Conservation (phyloP, 1,140 invertebrate genomes). For the Nomia melanderi region DNA sequence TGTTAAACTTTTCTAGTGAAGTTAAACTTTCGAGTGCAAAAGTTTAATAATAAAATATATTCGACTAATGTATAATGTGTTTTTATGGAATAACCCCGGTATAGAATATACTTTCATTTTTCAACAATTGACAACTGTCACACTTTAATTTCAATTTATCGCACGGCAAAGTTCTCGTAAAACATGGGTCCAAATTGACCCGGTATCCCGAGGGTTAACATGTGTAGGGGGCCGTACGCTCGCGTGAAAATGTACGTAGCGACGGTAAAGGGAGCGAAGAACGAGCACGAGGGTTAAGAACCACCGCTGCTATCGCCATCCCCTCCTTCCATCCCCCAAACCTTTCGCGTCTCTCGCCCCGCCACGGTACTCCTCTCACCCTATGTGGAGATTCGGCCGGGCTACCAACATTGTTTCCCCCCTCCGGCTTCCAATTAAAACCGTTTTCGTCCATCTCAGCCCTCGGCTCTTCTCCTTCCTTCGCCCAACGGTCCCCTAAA, state of each 20-base stretch:
- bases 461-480: slow-evolving; percentile 1
- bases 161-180: no score
- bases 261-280: slow-evolving; percentile 43
- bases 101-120: no score
- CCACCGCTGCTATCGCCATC: slow-evolving; percentile 38
- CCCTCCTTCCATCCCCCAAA: slow-evolving; percentile 17
- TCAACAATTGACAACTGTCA: no score
- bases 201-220: no score
- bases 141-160: no score
- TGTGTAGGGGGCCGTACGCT: slow-evolving; percentile 9
- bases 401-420: slow-evolving; percentile 20
- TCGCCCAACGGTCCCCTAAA: no score
- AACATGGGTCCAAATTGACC: no score
- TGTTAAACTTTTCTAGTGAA: no score
- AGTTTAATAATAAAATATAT: no score
- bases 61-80: no score
- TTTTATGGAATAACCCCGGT: no score
- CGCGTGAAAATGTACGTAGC: slow-evolving; percentile 57
- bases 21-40: no score
- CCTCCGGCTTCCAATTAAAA: slow-evolving; percentile 71
- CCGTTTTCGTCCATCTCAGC: slow-evolving; percentile 61
- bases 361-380: slow-evolving; percentile 11
- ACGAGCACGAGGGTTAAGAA: slow-evolving; percentile 58
- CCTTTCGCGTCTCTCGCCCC: background rate
- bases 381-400: slow-evolving; percentile 24